Percentiles rank a stretch among this genome's conserved stretches.
These are phyloP conservation scores for Characodon lateralis DNA, from an alignment of 2,797 vertebrate species.

Conservation along the genomic window DNA sequence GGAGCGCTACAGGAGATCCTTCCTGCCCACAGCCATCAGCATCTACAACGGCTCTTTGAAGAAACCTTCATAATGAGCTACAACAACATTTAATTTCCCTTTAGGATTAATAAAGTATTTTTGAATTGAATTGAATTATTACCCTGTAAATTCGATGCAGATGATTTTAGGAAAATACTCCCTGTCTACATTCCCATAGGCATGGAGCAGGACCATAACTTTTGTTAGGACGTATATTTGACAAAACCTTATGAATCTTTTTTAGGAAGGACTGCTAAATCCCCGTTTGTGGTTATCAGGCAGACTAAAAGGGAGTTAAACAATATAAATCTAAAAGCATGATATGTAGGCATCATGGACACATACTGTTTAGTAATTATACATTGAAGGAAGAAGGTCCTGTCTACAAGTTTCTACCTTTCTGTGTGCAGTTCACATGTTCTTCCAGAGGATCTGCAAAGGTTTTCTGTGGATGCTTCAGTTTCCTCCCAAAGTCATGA, in stretches of 20 bases:
- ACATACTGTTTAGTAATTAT: neutral
- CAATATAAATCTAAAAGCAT: neutral
- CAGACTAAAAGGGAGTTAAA: neutral
- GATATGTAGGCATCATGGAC: neutral
- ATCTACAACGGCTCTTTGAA: too few relatives aligned
- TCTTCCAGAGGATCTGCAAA: neutral
- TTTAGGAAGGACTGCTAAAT: neutral
- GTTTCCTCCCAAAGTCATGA: neutral
- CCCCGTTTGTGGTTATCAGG: neutral
- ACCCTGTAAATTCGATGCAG: too few relatives aligned
- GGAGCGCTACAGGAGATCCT: too few relatives aligned
- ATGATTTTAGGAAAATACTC: constrained; percentile 1
- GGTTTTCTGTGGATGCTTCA: neutral
- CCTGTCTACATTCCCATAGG: neutral
- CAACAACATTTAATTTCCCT: too few relatives aligned
- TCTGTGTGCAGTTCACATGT: neutral
- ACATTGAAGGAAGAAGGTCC: neutral
- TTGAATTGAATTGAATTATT: too few relatives aligned
- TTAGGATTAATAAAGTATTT: too few relatives aligned
- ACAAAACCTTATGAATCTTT: neutral
- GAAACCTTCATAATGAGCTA: too few relatives aligned
- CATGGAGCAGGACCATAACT: neutral
- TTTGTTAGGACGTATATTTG: neutral
- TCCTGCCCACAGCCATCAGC: too few relatives aligned
- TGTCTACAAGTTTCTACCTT: neutral